phyloP scores from a whole-genome alignment of 2,113 vertebrate species.

The Chionomys nivalis region DNA sequence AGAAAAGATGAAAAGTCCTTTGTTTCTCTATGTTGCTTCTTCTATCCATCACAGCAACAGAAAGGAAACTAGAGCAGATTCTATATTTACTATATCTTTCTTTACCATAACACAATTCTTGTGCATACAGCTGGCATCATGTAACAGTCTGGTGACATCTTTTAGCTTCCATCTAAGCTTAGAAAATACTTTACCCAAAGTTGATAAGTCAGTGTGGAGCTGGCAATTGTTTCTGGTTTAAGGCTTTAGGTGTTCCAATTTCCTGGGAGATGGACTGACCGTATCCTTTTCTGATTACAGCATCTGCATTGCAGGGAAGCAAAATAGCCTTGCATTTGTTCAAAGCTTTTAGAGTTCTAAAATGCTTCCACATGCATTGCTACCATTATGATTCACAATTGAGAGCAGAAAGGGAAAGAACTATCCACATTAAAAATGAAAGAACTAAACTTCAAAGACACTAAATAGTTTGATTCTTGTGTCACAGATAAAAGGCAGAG shows the following conservation, averaged over 20 bases:
- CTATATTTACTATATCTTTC: background rate
- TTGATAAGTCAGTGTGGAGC: background rate
- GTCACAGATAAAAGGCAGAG: constrained; percentile 7
- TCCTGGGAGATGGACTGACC: background rate
- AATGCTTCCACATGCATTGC: constrained; percentile 2
- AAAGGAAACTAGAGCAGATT: background rate
- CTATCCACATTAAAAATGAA: constrained; percentile 55
- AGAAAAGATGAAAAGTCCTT: background rate
- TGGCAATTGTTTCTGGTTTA: background rate
- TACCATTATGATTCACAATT: constrained; percentile 11
- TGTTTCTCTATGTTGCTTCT: background rate
- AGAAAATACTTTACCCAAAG: constrained; percentile 39
- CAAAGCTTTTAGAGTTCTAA: constrained; percentile 17
- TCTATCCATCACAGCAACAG: background rate
- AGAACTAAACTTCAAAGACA: constrained; percentile 46
- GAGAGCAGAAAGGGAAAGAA: constrained; percentile 44
- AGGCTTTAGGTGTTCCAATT: background rate
- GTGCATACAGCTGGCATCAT: background rate
- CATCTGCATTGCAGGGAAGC: background rate
- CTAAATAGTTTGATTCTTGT: constrained; percentile 27
- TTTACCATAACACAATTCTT: constrained; percentile 27
- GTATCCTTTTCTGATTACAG: constrained; percentile 25
- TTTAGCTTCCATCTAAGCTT: constrained; percentile 41
- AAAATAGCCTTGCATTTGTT: background rate
- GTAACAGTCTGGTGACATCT: constrained; percentile 28